Conservation (phyloP, 2,888 invertebrate genomes). For the Tetropium fuscum region DNA sequence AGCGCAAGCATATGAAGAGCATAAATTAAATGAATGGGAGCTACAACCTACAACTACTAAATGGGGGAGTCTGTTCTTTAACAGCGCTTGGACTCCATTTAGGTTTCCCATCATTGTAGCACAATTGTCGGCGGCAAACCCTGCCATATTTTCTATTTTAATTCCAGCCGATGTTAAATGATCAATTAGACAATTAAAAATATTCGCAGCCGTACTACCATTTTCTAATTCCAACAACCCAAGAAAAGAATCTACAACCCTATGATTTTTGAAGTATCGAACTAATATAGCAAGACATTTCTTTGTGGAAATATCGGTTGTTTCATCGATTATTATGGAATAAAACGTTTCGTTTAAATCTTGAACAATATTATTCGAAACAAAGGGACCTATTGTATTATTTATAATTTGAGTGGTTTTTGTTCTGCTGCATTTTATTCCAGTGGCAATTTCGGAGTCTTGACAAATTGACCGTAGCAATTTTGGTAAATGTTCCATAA, state of each 20-base stretch:
- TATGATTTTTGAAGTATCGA: slow-evolving; percentile 21
- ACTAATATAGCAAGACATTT: slow-evolving; percentile 34
- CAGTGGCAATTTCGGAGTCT: slow-evolving; percentile 45
- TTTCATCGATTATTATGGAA: slow-evolving; percentile 33
- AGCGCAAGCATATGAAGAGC: slow-evolving; percentile 26
- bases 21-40: slow-evolving; percentile 31
- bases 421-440: slow-evolving; percentile 40
- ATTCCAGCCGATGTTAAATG: slow-evolving; percentile 17
- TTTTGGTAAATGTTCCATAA: slow-evolving; percentile 45
- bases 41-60: slow-evolving; percentile 28
- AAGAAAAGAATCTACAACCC: slow-evolving; percentile 25
- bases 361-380: slow-evolving; percentile 17
- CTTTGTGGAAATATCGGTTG: slow-evolving; percentile 35
- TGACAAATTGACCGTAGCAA: slow-evolving; percentile 42
- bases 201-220: slow-evolving; percentile 20
- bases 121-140: slow-evolving; percentile 36
- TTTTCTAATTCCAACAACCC: slow-evolving; percentile 6
- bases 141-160: slow-evolving; percentile 32
- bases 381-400: slow-evolving; percentile 9
- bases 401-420: slow-evolving; percentile 36
- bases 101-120: slow-evolving; percentile 36
- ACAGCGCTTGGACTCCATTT: slow-evolving; percentile 34
- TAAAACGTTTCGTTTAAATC: slow-evolving; percentile 27
- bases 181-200: slow-evolving; percentile 22
- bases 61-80: slow-evolving; percentile 26